Percentiles rank a stretch among this genome's conserved stretches.
Evolutionary conservation across 2,797 vertebrate species (phyloP).

Genomic region (Brachyalestes nurse): DNA sequence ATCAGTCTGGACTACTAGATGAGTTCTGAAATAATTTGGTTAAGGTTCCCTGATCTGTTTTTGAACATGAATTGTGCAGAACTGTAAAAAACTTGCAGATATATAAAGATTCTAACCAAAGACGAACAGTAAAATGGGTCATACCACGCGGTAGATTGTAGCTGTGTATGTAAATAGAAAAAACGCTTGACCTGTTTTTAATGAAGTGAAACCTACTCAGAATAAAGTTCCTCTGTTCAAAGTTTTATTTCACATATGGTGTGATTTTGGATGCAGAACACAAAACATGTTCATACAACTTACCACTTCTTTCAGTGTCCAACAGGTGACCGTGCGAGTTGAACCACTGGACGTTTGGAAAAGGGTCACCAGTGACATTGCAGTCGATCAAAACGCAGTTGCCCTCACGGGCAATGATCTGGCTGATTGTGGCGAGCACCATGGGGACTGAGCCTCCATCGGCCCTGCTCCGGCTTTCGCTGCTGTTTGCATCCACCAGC

Average conservation of each 20-base stretch:
- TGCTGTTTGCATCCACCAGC: conserved; percentile 40
- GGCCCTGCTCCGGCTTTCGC: conserved; percentile 66
- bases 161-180: too few species aligned
- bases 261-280: too few species aligned
- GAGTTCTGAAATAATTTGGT: too few species aligned
- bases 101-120: too few species aligned
- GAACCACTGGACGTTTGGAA: conserved; percentile 90
- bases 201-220: too few species aligned
- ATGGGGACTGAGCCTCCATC: conserved; percentile 77
- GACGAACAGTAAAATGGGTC: too few species aligned
- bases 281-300: conserved; percentile 43
- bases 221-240: not conserved
- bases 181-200: too few species aligned
- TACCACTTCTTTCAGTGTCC: conserved; percentile 81
- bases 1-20: too few species aligned
- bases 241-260: not conserved
- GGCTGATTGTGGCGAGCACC: conserved; percentile 80
- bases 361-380: conserved; percentile 89
- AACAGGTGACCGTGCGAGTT: conserved; percentile 88
- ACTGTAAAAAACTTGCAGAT: too few species aligned
- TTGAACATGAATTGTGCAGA: too few species aligned
- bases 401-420: conserved; percentile 94
- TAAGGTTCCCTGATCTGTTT: too few species aligned
- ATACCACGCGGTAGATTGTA: too few species aligned
- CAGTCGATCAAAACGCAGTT: conserved; percentile 92